Percentiles rank a stretch among this genome's conserved stretches.
phyloP scores from a whole-genome alignment of 2,888 invertebrate species.

The Kryphioiulus occultus region DNA sequence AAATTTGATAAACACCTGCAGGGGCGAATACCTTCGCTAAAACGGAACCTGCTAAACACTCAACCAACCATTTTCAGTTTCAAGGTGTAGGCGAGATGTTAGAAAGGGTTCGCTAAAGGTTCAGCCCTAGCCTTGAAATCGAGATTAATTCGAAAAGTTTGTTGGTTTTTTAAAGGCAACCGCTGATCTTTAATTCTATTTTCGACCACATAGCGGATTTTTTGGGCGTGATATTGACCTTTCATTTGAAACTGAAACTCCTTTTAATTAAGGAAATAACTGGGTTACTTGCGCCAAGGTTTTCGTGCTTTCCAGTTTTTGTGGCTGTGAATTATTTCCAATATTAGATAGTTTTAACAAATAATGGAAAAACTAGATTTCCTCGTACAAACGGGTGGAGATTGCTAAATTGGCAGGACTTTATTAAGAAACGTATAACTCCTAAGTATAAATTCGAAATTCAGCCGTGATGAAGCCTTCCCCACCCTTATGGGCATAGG shows the following conservation, averaged over 20 bases:
- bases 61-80: neutral
- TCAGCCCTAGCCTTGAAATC: conserved; percentile 4
- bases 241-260: neutral
- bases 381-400: too few species aligned
- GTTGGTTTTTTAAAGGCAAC: neutral
- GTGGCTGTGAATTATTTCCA: too few species aligned
- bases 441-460: too few species aligned
- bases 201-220: neutral
- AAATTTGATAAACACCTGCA: neutral
- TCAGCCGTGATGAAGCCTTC: too few species aligned
- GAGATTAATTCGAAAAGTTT: neutral
- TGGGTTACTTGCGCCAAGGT: neutral
- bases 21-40: neutral
- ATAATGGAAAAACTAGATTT: too few species aligned
- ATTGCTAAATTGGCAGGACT: too few species aligned
- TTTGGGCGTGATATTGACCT: neutral
- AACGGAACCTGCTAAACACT: neutral
- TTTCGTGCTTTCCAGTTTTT: too few species aligned
- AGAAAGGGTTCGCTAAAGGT: neutral
- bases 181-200: neutral
- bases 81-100: neutral
- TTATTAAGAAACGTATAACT: too few species aligned
- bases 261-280: neutral
- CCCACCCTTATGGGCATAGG: too few species aligned
- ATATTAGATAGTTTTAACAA: too few species aligned